Percentiles rank a stretch among this genome's conserved stretches.
Evolutionary conservation across 1,140 invertebrate genomes (phyloP).

Genomic region (Bombus sylvicola): DNA sequence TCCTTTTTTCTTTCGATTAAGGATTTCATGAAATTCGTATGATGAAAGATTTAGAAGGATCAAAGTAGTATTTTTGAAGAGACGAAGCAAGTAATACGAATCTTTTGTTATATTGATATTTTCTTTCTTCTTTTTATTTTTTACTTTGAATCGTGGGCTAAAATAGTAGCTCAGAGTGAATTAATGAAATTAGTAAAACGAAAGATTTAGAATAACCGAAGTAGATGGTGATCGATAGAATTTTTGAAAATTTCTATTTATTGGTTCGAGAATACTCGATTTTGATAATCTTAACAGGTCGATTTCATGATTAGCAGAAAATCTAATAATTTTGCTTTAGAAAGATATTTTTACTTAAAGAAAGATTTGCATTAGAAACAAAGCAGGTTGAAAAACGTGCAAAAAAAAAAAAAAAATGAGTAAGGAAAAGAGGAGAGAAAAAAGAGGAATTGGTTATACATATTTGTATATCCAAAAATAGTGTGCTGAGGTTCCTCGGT

Average conservation of each 20-base stretch:
- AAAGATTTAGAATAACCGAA: not conserved
- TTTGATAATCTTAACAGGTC: not conserved
- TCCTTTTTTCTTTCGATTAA: not conserved
- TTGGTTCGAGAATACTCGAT: not conserved
- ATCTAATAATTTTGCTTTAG: not conserved
- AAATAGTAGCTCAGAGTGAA: no score
- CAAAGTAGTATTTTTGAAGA: no score
- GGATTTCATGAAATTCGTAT: no score
- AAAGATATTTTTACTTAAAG: not conserved
- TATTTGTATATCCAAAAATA: constrained; percentile 21
- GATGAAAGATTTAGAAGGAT: no score
- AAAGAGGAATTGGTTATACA: constrained; percentile 16
- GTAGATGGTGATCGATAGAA: not conserved
- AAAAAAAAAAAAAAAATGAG: not conserved
- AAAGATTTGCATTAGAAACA: not conserved
- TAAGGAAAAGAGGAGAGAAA: not conserved
- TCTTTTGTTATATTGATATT: no score
- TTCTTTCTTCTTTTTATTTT: no score
- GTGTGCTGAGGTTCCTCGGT: constrained; percentile 3
- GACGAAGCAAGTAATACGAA: no score
- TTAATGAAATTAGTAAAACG: not conserved
- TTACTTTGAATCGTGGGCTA: no score
- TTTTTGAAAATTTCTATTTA: not conserved
- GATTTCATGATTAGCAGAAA: not conserved
- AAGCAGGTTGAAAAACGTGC: not conserved